A percentile compares a stretch with the other conserved stretches of the same genome.
Evolutionary conservation across 2,113 vertebrate genomes (phyloP).

Genomic region (Platichthys flesus): DNA sequence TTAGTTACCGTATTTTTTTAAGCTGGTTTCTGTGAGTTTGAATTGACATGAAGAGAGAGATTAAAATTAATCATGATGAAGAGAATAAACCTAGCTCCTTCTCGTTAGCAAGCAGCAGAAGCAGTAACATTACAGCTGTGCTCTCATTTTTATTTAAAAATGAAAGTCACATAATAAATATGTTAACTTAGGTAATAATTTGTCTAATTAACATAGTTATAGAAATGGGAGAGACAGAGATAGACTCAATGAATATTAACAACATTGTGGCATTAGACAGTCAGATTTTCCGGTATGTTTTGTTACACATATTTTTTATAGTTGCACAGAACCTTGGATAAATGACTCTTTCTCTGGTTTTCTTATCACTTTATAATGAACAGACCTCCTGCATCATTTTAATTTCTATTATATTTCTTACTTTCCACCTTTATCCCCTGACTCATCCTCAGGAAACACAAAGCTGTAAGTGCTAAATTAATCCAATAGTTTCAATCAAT

Average conservation of each 20-base stretch:
- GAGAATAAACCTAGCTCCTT: background rate
- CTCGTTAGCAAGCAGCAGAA: background rate
- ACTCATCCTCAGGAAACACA: slow-evolving; percentile 7
- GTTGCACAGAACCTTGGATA: slow-evolving; percentile 31
- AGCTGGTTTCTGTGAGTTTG: too few species aligned
- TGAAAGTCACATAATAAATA: too few species aligned
- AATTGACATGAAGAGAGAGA: too few species aligned
- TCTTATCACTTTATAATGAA: slow-evolving; percentile 9
- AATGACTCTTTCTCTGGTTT: slow-evolving; percentile 23
- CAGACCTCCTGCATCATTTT: slow-evolving; percentile 18
- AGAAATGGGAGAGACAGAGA: background rate
- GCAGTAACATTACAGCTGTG: background rate
- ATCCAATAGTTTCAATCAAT: slow-evolving; percentile 11
- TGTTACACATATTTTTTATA: slow-evolving; percentile 19
- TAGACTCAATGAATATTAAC: background rate
- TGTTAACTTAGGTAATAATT: too few species aligned
- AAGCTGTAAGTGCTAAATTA: slow-evolving; percentile 13
- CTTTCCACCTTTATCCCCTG: slow-evolving; percentile 2
- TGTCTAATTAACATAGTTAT: background rate
- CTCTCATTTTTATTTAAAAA: too few species aligned
- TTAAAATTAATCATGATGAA: too few species aligned
- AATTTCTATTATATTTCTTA: slow-evolving; percentile 23
- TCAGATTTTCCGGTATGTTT: background rate
- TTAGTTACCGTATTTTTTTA: too few species aligned
- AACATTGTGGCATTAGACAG: background rate